phyloP scores from a whole-genome alignment of 37 sponge, comb jelly and placozoan species.

The Ephydatia muelleri region DNA sequence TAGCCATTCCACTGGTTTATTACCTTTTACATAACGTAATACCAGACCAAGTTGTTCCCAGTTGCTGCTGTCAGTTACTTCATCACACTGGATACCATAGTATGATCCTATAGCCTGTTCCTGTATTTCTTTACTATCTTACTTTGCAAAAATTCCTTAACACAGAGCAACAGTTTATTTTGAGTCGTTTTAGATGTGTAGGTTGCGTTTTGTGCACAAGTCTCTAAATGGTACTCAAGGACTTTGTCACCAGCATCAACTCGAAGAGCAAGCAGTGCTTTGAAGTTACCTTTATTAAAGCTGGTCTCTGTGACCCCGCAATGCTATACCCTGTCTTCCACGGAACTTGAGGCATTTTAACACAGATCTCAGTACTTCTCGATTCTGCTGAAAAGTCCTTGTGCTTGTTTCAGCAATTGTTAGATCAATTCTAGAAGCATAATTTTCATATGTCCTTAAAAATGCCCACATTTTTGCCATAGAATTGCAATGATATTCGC shows the following conservation, averaged over 20 bases:
- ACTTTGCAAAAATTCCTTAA: too few relatives aligned
- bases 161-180: constrained; percentile 41
- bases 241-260: constrained; percentile 23
- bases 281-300: constrained; percentile 29
- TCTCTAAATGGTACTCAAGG: constrained; percentile 20
- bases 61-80: constrained; percentile 33
- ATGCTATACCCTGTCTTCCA: constrained; percentile 43
- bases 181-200: constrained; percentile 32
- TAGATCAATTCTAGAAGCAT: too few relatives aligned
- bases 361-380: constrained; percentile 10
- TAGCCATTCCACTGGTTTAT: constrained; percentile 17
- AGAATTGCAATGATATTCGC: too few relatives aligned
- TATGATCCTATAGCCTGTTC: too few relatives aligned
- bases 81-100: too few relatives aligned
- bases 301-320: constrained; percentile 38
- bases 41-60: constrained; percentile 9
- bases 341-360: constrained; percentile 19
- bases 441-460: too few relatives aligned
- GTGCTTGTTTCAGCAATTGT: too few relatives aligned
- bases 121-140: too few relatives aligned
- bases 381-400: too few relatives aligned
- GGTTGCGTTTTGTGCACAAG: constrained; percentile 21
- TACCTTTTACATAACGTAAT: constrained; percentile 22
- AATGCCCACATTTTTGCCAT: too few relatives aligned
- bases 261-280: constrained; percentile 22